phyloP scores from a whole-genome alignment of 1,140 invertebrate genomes.

The Drosophila gunungcola region DNA sequence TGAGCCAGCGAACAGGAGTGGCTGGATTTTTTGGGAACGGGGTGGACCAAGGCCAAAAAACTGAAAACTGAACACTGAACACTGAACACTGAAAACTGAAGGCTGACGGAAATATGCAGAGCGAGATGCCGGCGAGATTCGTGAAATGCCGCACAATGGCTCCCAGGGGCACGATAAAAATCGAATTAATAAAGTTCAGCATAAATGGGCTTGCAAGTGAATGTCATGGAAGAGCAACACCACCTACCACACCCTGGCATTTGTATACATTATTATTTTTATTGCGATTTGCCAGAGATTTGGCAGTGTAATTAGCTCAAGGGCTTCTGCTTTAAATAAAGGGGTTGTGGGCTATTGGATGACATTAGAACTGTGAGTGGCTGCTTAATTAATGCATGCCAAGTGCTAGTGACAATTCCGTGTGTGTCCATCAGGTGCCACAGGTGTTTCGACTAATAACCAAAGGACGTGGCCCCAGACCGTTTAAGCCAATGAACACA shows the following conservation, averaged over 20 bases:
- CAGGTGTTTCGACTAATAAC: conserved; percentile 76
- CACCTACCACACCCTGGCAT: conserved; percentile 19
- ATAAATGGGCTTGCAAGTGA: conserved; percentile 71
- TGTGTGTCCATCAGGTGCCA: conserved; percentile 56
- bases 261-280: conserved; percentile 59
- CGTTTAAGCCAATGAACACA: conserved; percentile 65
- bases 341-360: not conserved
- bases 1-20: conserved; percentile 19
- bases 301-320: conserved; percentile 48
- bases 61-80: not conserved
- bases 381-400: conserved; percentile 65
- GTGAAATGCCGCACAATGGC: conserved; percentile 83
- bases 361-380: not conserved
- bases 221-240: conserved; percentile 50
- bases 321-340: not conserved
- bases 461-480: conserved; percentile 37
- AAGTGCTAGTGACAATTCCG: conserved; percentile 62
- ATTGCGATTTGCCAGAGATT: conserved; percentile 52
- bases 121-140: conserved; percentile 70
- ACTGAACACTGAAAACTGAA: not conserved
- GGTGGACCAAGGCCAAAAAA: conserved; percentile 1
- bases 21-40: not conserved
- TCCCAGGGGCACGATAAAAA: conserved; percentile 83
- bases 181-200: conserved; percentile 84
- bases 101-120: conserved; percentile 62